A percentile compares a stretch with the other conserved stretches of the same genome.
phyloP scores from a whole-genome alignment of 2,113 vertebrate genomes.

The Nannospalax galili region DNA sequence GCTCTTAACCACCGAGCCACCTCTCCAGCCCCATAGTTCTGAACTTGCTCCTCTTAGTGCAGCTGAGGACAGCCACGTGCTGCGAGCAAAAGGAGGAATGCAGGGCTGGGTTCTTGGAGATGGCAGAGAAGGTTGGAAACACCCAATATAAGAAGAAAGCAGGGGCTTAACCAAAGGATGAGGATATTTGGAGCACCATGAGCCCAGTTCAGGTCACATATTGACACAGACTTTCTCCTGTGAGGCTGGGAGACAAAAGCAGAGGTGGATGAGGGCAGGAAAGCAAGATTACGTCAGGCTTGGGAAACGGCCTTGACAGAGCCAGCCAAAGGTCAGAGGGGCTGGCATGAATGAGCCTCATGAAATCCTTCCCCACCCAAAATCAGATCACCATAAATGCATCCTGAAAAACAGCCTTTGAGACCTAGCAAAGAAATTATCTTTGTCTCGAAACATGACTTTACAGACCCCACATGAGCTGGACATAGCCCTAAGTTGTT shows the following conservation, averaged over 20 bases:
- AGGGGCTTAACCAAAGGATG: constrained; percentile 36
- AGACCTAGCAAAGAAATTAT: background rate
- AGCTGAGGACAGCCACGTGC: background rate
- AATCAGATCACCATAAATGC: background rate
- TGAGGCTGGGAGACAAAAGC: constrained; percentile 20
- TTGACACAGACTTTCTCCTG: background rate
- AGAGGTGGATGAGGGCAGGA: background rate
- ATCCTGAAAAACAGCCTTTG: background rate
- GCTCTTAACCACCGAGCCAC: too few relatives aligned
- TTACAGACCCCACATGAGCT: background rate
- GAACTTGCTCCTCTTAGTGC: background rate
- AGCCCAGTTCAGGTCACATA: background rate
- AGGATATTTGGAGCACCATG: background rate
- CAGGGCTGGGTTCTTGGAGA: background rate
- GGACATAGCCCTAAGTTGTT: background rate
- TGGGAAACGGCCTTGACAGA: constrained; percentile 16
- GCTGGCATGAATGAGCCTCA: background rate
- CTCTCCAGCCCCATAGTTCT: too few relatives aligned
- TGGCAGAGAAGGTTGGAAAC: background rate
- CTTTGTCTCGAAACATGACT: background rate
- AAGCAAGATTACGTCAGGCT: background rate
- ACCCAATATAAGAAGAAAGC: background rate
- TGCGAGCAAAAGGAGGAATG: background rate
- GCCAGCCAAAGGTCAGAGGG: constrained; percentile 3
- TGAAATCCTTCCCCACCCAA: background rate